These are phyloP conservation scores for Oconnorella tubifera DNA, from an alignment of 2,888 invertebrate species.

Conservation along the genomic window DNA sequence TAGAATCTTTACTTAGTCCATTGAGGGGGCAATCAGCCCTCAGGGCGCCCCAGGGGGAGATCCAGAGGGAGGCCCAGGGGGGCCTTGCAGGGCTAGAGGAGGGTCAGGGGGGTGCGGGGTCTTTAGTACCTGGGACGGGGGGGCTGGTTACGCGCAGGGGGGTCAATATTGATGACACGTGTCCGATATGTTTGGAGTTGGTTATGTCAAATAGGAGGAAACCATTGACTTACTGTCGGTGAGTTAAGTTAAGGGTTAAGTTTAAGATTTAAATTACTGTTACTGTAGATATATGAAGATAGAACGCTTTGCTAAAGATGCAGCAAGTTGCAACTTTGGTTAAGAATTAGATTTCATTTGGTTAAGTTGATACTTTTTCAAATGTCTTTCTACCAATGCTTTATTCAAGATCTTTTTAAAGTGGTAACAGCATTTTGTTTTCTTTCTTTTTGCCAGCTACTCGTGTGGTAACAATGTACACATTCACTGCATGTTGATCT, in stretches of 20 bases:
- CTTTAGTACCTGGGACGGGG: conserved; percentile 1
- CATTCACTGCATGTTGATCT: conserved; percentile 57
- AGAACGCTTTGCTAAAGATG: too few relatives aligned
- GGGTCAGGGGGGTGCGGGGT: background rate
- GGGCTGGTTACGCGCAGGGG: conserved; percentile 41
- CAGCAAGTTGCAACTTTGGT: too few relatives aligned
- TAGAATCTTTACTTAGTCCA: background rate
- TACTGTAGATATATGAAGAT: too few relatives aligned
- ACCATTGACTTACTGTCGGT: conserved; percentile 57
- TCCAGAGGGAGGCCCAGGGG: background rate
- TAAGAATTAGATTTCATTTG: background rate
- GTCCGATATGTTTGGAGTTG: conserved; percentile 57
- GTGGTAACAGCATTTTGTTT: background rate
- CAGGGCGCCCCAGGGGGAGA: background rate
- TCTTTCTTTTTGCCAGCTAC: conserved; percentile 39
- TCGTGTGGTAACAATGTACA: conserved; percentile 57
- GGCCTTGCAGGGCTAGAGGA: background rate
- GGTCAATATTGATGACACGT: conserved; percentile 52
- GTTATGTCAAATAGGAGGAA: conserved; percentile 43
- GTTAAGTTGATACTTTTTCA: too few relatives aligned
- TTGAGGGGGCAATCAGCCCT: too few relatives aligned
- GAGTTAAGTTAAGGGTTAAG: conserved; percentile 28
- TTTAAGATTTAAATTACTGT: background rate
- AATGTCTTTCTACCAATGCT: too few relatives aligned
- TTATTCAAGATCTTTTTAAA: too few relatives aligned